phyloP scores from a whole-genome alignment of 1,140 invertebrate species.

The Heliconius eleuchia region DNA sequence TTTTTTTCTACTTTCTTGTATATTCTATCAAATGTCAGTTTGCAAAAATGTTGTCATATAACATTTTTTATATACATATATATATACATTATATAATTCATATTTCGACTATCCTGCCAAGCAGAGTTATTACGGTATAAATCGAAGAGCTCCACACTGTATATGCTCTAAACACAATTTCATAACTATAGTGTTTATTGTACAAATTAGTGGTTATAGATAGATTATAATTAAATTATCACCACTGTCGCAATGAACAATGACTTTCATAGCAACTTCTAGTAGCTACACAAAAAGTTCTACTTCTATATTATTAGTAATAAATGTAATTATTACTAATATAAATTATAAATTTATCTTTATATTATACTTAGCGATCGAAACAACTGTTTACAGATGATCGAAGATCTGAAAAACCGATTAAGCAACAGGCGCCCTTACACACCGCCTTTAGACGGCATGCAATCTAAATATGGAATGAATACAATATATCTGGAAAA shows the following conservation, averaged over 20 bases:
- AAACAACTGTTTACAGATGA: slow-evolving; percentile 77
- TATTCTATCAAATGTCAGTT: too few relatives aligned
- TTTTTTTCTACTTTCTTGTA: too few relatives aligned
- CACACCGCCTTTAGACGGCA: slow-evolving; percentile 84
- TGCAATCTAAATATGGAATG: slow-evolving; percentile 90
- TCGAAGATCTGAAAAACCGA: slow-evolving; percentile 84
- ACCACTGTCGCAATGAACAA: background rate
- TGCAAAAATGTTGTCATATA: too few relatives aligned
- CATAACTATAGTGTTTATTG: background rate
- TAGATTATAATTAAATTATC: background rate
- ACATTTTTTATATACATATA: too few relatives aligned
- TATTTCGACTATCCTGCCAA: background rate
- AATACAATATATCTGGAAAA: slow-evolving; percentile 86
- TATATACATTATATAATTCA: too few relatives aligned
- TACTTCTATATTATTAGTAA: background rate
- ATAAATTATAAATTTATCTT: background rate
- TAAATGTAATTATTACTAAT: background rate
- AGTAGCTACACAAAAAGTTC: background rate
- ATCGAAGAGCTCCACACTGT: too few relatives aligned
- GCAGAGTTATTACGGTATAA: background rate
- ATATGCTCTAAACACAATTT: too few relatives aligned
- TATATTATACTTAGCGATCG: background rate
- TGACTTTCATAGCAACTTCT: background rate
- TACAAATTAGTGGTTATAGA: background rate
- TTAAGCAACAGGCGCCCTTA: slow-evolving; percentile 82